Percentiles rank a stretch among this genome's conserved stretches.
Conservation (phyloP, 2,888 invertebrate species). For the Agrotis clavis region DNA sequence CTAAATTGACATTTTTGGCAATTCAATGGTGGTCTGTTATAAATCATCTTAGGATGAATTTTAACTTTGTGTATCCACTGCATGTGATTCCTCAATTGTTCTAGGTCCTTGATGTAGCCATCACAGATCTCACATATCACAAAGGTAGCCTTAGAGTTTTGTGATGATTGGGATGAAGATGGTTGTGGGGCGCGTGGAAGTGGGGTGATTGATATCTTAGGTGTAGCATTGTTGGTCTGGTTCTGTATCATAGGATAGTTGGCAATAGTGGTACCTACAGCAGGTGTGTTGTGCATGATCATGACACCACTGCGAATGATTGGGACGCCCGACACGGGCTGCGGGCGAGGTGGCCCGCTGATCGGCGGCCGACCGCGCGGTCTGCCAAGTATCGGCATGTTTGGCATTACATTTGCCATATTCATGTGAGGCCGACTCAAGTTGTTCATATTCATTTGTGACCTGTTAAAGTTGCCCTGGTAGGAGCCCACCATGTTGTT, state of each 20-base stretch:
- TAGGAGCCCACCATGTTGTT: slow-evolving; percentile 86
- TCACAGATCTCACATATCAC: slow-evolving; percentile 99
- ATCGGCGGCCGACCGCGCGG: slow-evolving; percentile 89
- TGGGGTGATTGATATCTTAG: slow-evolving; percentile 98
- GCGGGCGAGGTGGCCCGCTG: slow-evolving; percentile 76
- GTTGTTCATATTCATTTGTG: slow-evolving; percentile 87
- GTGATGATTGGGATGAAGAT: slow-evolving; percentile 82
- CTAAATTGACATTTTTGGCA: slow-evolving; percentile 99
- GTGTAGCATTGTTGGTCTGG: slow-evolving; percentile 92
- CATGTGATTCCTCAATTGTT: slow-evolving; percentile 98
- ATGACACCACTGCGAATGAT: slow-evolving; percentile 92
- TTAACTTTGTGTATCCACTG: slow-evolving; percentile 99
- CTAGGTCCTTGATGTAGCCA: slow-evolving; percentile 98
- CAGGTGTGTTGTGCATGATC: slow-evolving; percentile 92
- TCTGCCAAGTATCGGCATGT: slow-evolving; percentile 81
- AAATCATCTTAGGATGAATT: slow-evolving; percentile 99
- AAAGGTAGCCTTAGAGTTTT: slow-evolving; percentile 94
- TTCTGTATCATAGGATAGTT: slow-evolving; percentile 86
- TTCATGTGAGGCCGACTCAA: slow-evolving; percentile 82
- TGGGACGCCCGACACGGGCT: slow-evolving; percentile 86
- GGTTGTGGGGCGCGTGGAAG: slow-evolving; percentile 93
- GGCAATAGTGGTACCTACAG: slow-evolving; percentile 82
- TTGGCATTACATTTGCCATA: slow-evolving; percentile 76
- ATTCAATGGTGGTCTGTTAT: slow-evolving; percentile 97
- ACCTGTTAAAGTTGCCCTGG: slow-evolving; percentile 87